Percentiles rank a stretch among this genome's conserved stretches.
phyloP scores from a whole-genome alignment of 2,888 invertebrate genomes.

The Napeogenes sylphis region DNA sequence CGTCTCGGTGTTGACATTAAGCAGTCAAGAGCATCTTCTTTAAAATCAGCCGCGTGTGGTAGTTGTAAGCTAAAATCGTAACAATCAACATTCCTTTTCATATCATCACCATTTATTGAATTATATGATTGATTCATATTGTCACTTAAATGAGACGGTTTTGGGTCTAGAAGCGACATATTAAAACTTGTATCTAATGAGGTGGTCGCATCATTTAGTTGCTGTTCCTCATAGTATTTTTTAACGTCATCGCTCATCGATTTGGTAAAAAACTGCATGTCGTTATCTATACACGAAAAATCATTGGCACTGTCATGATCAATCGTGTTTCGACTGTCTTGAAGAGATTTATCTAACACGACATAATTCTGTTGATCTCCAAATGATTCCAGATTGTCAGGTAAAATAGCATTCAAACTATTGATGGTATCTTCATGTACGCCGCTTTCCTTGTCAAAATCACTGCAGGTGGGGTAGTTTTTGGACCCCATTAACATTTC shows the following conservation, averaged over 20 bases:
- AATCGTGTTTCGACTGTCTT: slow-evolving; percentile 50
- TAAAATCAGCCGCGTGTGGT: slow-evolving; percentile 59
- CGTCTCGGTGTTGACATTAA: slow-evolving; percentile 63
- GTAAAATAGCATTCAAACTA: slow-evolving; percentile 62
- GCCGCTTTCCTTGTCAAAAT: slow-evolving; percentile 51
- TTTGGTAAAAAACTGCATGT: slow-evolving; percentile 72
- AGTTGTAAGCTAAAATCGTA: slow-evolving; percentile 66
- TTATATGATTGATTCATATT: slow-evolving; percentile 57
- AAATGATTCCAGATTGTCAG: slow-evolving; percentile 67
- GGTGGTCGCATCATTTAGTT: slow-evolving; percentile 58
- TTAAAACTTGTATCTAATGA: slow-evolving; percentile 62
- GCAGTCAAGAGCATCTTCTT: slow-evolving; percentile 63
- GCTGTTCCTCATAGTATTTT: slow-evolving; percentile 69
- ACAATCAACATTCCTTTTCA: slow-evolving; percentile 61
- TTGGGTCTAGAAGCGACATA: slow-evolving; percentile 63
- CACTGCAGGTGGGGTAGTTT: slow-evolving; percentile 44
- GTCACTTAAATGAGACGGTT: slow-evolving; percentile 55
- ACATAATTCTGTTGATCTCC: slow-evolving; percentile 67
- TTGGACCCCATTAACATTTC: slow-evolving; percentile 63
- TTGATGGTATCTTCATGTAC: slow-evolving; percentile 62
- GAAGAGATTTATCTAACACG: slow-evolving; percentile 57
- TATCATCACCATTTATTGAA: slow-evolving; percentile 56
- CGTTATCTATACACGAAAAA: slow-evolving; percentile 68
- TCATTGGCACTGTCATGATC: slow-evolving; percentile 58
- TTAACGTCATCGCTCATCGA: slow-evolving; percentile 73